Percentiles rank a stretch among this genome's conserved stretches.
Conservation (phyloP, 2,888 invertebrate genomes). For the Drosophila maculinotata region DNA sequence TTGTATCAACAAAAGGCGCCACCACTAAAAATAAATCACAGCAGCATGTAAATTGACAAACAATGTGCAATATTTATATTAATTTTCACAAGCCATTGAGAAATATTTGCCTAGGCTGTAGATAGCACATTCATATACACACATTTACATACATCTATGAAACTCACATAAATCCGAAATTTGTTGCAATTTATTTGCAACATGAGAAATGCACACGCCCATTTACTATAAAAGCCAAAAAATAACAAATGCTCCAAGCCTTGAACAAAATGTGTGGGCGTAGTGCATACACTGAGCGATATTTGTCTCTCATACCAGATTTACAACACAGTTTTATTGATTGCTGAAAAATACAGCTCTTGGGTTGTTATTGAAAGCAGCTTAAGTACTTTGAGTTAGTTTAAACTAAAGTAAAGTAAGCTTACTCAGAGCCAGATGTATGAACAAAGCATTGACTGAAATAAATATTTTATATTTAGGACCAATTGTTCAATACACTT, state of each 20-base stretch:
- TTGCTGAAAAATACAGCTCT: too few species aligned
- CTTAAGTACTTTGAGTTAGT: too few species aligned
- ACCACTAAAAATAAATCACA: slow-evolving; percentile 28
- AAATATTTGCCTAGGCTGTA: slow-evolving; percentile 2
- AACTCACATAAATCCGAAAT: too few species aligned
- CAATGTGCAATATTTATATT: slow-evolving; percentile 30
- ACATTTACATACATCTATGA: background rate
- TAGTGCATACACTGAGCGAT: slow-evolving; percentile 9
- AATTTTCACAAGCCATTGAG: slow-evolving; percentile 21
- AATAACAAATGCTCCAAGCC: slow-evolving; percentile 1
- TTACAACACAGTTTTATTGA: too few species aligned
- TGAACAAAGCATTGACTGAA: too few species aligned
- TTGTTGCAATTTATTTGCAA: background rate
- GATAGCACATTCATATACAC: too few species aligned
- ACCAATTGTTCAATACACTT: too few species aligned
- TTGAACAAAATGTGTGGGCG: slow-evolving; percentile 24
- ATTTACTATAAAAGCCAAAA: slow-evolving; percentile 6
- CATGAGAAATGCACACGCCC: slow-evolving; percentile 22
- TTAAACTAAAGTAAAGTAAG: too few species aligned
- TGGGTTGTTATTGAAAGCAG: too few species aligned
- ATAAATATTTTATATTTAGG: too few species aligned
- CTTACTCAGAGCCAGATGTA: too few species aligned
- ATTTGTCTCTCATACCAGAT: too few species aligned
- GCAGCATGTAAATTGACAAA: slow-evolving; percentile 40
- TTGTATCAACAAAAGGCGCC: slow-evolving; percentile 14